Base-by-base conservation (phyloP, 2,888 invertebrate genomes). In the Orthonevra nobilis region DNA sequence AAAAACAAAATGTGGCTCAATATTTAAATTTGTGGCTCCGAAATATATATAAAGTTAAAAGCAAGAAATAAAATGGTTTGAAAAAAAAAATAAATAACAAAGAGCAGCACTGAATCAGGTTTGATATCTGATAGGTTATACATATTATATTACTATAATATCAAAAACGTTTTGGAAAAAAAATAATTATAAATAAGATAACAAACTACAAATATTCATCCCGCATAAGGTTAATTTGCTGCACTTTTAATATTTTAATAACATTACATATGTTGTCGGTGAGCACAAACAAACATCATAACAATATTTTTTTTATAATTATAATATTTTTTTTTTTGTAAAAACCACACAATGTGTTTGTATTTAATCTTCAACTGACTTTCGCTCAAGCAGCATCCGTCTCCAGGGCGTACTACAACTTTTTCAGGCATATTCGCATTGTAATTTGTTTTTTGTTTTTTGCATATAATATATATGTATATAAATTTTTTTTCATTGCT, bases 251-350 rank as follows among this genome's bases (percentile, higher is more conserved):
- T 20, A 10, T 12, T 26, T 54, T 20, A 54, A 19, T 30, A n/a
- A n/a, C n/a, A n/a, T n/a, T n/a, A 26, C 42, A 63, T 19, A 75
- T 58, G 34, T 56, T 75, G 70, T 75, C 75, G 75, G 75, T 75
- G 75, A 75, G 70, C 70, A 70, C 63, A 50, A 64, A 26, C 32
- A 46, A 38, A 19, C 48, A 56, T 50, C 44, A 44, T 17, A 19
- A 20, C 15, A 42, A 23, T 15, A 52, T 34, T 34, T 42, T 5
- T 26, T 17, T 42, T 34, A 12, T 14, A n/a, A n/a, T n/a, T n/a
- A n/a, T n/a, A n/a, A n/a, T n/a, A n/a, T n/a, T n/a, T n/a, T n/a
- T n/a, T n/a, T n/a, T n/a, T n/a, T n/a, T n/a, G n/a, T n/a, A n/a
- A n/a, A 50, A 30, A 34, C 34, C 15, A 5, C 20, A 50, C 26